Conservation (phyloP, 2,113 vertebrate species). For the Dendropsophus ebraccatus region DNA sequence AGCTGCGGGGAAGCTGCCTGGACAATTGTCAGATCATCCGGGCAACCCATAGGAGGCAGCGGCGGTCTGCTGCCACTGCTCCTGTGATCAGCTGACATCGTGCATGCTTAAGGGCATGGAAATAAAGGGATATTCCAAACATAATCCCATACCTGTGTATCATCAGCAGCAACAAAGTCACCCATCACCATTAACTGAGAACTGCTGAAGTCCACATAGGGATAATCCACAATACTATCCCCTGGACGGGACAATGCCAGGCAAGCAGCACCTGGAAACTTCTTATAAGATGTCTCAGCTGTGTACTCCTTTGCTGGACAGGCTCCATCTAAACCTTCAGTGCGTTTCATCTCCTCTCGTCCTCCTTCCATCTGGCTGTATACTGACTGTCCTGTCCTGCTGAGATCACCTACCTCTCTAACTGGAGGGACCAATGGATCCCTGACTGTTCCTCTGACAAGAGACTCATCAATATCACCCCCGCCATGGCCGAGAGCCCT, state of each 20-base stretch:
- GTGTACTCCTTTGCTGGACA: neutral
- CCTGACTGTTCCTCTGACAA: neutral
- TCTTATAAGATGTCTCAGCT: neutral
- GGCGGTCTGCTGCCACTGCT: too few species aligned
- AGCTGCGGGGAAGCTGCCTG: too few species aligned
- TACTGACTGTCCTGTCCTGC: neutral
- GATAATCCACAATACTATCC: neutral
- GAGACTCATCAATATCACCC: neutral
- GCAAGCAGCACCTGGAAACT: neutral
- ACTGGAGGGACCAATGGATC: neutral
- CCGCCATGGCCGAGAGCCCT: too few species aligned
- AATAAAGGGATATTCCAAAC: neutral
- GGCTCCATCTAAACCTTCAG: neutral
- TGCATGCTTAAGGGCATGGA: too few species aligned
- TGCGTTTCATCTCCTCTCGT: too few species aligned
- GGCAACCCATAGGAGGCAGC: too few species aligned
- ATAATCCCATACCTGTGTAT: slow-evolving; percentile 62
- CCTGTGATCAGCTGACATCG: too few species aligned
- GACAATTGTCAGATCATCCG: too few species aligned
- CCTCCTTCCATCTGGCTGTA: neutral
- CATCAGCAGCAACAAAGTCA: slow-evolving; percentile 63
- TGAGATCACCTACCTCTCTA: neutral
- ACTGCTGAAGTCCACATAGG: neutral
- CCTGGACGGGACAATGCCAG: neutral
- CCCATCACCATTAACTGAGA: slow-evolving; percentile 65